Evolutionary conservation across 2,888 invertebrate species (phyloP), one percentile per base, ranked within the genome.

Genomic region (Plagiodera versicolora): DNA sequence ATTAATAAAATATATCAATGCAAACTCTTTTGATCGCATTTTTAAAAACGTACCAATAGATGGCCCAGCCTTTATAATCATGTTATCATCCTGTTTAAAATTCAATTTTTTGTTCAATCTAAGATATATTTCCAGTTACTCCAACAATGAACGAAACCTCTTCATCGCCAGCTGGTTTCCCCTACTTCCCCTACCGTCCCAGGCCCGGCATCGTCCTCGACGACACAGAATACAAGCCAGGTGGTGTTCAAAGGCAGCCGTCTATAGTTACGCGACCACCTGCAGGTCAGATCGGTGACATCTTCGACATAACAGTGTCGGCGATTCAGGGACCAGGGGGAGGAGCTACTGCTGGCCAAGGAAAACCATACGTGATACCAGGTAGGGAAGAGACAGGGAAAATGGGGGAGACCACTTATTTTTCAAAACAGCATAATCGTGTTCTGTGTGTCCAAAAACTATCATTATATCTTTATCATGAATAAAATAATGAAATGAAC

Each of bases 261-360:
- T 6, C 24, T 6, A 79, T 81, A 32, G 69, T 81, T 58, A 82
- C 80, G 32, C 77, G 77, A 64, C 81, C 77, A 44, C 83, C 81
- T n/a, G 79, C 82, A 24, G 84, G 82, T 0, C 88, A 88, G 72
- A 67, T 76, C 18, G 91, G 90, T 8, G 94, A 94, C 77, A 90
- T 92, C 58, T 94, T 94, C 72, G 94, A 94, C 72, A 89, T 94
- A 0, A 94, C 94, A 0, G 89, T 94, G 0, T 92, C 93, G 0
- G 94, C 93, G 0, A 89, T 94, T 61, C 94, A 94, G 76, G 92
- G 92, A 1, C 89, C 91, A 0, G 89, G 90, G 0, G 45, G 46
- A 14, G 82, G 83, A 50, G 60, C 74, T 24, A 71, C 75, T n/a
- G 74, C 75, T 19, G 83, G 80, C 8, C 76, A 77, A 60, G 81